Evolutionary conservation across 2,888 invertebrate genomes (phyloP).

Genomic region (Rhogogaster chlorosoma): DNA sequence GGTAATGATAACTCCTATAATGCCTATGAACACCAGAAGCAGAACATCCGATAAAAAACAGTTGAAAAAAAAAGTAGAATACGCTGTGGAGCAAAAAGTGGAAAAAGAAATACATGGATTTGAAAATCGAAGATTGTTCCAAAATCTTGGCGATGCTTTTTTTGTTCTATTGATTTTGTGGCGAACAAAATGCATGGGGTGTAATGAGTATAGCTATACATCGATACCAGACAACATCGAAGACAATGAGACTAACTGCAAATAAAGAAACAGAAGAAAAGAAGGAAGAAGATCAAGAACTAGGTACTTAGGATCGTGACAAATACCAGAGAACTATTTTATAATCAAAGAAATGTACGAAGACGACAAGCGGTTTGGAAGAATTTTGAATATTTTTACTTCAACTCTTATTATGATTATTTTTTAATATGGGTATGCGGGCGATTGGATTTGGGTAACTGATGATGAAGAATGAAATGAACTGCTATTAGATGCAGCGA

Average conservation of each 20-base stretch:
- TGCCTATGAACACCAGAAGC: not conserved
- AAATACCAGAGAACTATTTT: not conserved
- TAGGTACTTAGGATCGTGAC: not conserved
- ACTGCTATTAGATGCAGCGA: not conserved
- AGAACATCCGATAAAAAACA: not conserved
- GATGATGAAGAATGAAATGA: not conserved
- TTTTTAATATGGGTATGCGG: not conserved
- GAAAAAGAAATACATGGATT: slow-evolving; percentile 3
- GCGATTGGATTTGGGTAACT: not conserved
- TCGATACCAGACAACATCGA: slow-evolving; percentile 44
- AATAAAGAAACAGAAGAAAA: not conserved
- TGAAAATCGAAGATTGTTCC: slow-evolving; percentile 14
- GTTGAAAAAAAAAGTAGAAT: not conserved
- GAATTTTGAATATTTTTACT: not conserved
- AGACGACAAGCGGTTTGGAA: not conserved
- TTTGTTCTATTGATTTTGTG: not conserved
- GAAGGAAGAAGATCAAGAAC: slow-evolving; percentile 8
- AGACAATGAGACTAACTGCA: slow-evolving; percentile 8
- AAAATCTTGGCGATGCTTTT: not conserved
- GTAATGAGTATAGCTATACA: slow-evolving; percentile 14
- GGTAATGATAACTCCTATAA: not conserved
- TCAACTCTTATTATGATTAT: not conserved
- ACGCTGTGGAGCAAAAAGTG: slow-evolving; percentile 8
- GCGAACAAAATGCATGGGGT: not conserved
- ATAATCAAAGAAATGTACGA: not conserved